These are phyloP conservation scores for Bergia puertoricense DNA, from an alignment of 92 coral and sea anemone species.

Conservation along the genomic window DNA sequence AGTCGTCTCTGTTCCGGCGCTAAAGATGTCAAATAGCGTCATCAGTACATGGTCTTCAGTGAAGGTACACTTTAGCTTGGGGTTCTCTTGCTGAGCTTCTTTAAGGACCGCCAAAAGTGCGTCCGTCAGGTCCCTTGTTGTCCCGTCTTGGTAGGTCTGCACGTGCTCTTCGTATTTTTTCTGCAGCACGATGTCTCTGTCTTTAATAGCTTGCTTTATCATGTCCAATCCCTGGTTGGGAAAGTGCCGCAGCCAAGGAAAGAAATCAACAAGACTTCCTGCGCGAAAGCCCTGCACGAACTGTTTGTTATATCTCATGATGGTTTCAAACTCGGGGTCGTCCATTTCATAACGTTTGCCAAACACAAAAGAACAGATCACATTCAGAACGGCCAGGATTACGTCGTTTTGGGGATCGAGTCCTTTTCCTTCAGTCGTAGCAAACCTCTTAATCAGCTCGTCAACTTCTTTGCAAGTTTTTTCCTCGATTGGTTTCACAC, in stretches of 20 bases:
- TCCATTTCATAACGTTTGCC: slow-evolving; percentile 83
- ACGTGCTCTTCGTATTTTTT: slow-evolving; percentile 86
- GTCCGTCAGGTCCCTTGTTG: slow-evolving; percentile 95
- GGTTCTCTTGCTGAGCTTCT: slow-evolving; percentile 56
- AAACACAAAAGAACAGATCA: slow-evolving; percentile 90
- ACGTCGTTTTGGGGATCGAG: slow-evolving; percentile 77
- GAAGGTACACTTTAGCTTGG: slow-evolving; percentile 50
- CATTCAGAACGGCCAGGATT: slow-evolving; percentile 82
- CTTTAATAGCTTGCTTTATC: slow-evolving; percentile 77
- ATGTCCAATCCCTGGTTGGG: slow-evolving; percentile 77
- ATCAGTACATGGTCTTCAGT: slow-evolving; percentile 87
- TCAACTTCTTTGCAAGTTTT: slow-evolving; percentile 79
- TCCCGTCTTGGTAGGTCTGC: slow-evolving; percentile 76
- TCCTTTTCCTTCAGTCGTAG: slow-evolving; percentile 65
- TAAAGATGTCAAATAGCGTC: slow-evolving; percentile 86
- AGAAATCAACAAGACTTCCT: slow-evolving; percentile 89
- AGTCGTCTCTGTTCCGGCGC: slow-evolving; percentile 95
- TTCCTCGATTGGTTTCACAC: slow-evolving; percentile 75
- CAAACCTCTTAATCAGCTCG: slow-evolving; percentile 75
- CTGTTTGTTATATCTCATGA: slow-evolving; percentile 74
- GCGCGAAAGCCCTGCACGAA: slow-evolving; percentile 91
- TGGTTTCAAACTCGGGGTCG: slow-evolving; percentile 85
- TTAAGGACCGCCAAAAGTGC: slow-evolving; percentile 79
- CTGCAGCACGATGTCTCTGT: slow-evolving; percentile 79
- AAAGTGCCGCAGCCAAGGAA: slow-evolving; percentile 88